Base-by-base conservation (phyloP, 2,113 vertebrate genomes). In the Rhinoderma darwinii region DNA sequence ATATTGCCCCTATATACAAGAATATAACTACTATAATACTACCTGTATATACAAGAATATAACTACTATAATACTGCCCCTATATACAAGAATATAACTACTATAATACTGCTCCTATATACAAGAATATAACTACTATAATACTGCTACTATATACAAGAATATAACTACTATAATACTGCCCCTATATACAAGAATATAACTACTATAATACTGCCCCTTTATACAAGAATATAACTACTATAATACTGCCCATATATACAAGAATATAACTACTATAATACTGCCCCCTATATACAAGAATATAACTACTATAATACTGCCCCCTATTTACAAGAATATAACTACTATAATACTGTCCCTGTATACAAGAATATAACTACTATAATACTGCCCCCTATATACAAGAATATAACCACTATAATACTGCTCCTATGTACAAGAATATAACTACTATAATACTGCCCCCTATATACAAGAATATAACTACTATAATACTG, bases 131-230 rank as follows among this genome's bases (percentile, higher is more conserved):
- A 32, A 66, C 61, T 66, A 66, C 61, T 66, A 66, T 66, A 66
- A 66, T 66, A 66, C 61, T 66, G 27, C 61, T 5, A 27, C 61
- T 66, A 66, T 66, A 14, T 66, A 66, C 61, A 66, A 32, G 61
- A 66, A 66, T 66, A 66, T 66, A 66, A 66, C 61, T 66, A 66
- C 61, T 66, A 66, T 66, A 66, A 66, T 66, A 66, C 61, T 66
- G 27, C 20, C 5, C 61, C 59, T 63, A 63, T 63, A n/a, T 63
- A 63, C 61, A 66, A 32, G 61, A 66, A 66, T 66, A 66, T 66
- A 66, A 66, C 61, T 66, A 66, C 61, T 66, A 32, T 66, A 66
- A 66, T 66, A 66, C 61, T 66, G 27, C 27, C 5, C 27, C 61
- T 66, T 32, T 66, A 14, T 66, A 66, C 61, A 66, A 66, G 61